These are phyloP conservation scores for Monodelphis domestica DNA, from an alignment of 2,797 vertebrate species.

Conservation along the genomic window DNA sequence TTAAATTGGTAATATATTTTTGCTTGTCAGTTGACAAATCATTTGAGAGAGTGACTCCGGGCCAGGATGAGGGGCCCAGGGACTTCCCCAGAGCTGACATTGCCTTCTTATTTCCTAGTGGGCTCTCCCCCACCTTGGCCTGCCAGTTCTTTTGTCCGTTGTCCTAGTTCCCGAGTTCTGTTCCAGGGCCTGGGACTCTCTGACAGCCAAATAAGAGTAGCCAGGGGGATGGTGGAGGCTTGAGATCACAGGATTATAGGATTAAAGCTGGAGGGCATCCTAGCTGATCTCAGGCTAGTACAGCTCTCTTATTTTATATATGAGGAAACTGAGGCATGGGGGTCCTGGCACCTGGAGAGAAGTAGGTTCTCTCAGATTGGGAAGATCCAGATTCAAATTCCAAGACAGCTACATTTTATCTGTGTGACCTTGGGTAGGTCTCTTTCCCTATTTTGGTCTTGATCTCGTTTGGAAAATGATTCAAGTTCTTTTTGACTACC, in stretches of 20 bases:
- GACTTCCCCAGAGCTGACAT: slow-evolving; percentile 49
- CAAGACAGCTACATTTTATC: neutral
- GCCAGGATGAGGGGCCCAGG: slow-evolving; percentile 31
- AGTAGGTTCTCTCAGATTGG: neutral
- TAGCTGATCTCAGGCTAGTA: neutral
- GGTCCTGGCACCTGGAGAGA: neutral
- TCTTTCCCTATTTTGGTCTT: neutral
- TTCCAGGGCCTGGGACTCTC: neutral
- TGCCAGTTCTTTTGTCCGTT: neutral
- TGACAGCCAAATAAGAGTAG: neutral
- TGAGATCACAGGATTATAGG: neutral
- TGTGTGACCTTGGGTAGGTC: neutral
- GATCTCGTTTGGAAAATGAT: neutral
- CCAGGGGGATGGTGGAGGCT: neutral
- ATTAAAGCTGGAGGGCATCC: neutral
- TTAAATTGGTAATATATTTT: slow-evolving; percentile 80
- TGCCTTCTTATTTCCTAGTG: neutral
- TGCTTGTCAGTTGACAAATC: slow-evolving; percentile 82
- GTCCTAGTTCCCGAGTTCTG: neutral
- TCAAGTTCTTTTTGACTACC: neutral
- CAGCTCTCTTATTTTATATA: neutral
- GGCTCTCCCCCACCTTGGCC: neutral
- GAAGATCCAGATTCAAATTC: neutral
- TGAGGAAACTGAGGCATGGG: neutral
- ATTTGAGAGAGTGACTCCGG: slow-evolving; percentile 69